Percentiles rank a stretch among this genome's conserved stretches.
Evolutionary conservation across 2,113 vertebrate species (phyloP).

Genomic region (Prionailurus viverrinus): DNA sequence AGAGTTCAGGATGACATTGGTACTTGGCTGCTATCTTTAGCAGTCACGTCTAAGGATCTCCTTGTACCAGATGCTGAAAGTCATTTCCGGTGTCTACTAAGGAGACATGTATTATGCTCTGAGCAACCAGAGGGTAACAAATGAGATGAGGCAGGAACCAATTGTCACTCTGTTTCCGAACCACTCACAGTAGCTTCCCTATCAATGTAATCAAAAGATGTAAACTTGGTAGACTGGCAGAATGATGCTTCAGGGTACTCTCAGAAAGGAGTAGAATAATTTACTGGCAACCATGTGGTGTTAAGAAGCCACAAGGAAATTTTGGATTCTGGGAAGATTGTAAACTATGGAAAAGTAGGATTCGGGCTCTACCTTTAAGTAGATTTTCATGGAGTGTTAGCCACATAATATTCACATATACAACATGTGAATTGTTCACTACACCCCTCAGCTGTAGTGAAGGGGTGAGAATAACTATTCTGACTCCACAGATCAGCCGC

Average conservation of each 20-base stretch:
- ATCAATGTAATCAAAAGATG: conserved; percentile 1
- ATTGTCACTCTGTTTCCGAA: background rate
- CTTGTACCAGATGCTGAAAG: background rate
- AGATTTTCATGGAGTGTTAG: background rate
- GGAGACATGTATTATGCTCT: fast-evolving
- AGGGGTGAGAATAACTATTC: background rate
- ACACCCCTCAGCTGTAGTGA: background rate
- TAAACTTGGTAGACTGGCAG: fast-evolving
- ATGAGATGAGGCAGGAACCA: background rate
- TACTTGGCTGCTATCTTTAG: background rate
- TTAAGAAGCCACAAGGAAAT: background rate
- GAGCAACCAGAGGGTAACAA: background rate
- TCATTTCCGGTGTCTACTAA: background rate
- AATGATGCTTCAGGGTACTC: background rate
- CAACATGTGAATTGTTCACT: too few species aligned
- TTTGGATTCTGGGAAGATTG: background rate
- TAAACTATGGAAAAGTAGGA: background rate
- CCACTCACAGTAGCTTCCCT: background rate
- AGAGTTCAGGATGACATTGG: fast-evolving
- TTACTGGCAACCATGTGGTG: background rate
- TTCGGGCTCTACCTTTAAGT: background rate
- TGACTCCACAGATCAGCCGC: background rate
- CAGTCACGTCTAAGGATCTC: background rate
- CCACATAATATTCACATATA: fast-evolving
- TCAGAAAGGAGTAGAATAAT: background rate